These are phyloP conservation scores for Gisinianus flammeolus DNA, from an alignment of 2,888 invertebrate genomes.

Conservation along the genomic window DNA sequence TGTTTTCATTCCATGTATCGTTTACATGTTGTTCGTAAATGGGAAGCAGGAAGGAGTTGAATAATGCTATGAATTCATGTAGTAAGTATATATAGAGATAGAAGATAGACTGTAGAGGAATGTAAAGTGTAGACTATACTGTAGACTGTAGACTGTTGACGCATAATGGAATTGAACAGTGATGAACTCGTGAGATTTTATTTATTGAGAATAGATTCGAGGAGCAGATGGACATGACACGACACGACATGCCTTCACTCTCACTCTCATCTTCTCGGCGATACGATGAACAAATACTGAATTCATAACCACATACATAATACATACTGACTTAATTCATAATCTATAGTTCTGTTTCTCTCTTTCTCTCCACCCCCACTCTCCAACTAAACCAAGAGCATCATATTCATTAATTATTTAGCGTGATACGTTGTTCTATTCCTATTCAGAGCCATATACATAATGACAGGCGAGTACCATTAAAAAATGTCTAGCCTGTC, in stretches of 20 bases:
- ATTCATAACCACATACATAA: not conserved
- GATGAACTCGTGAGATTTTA: slow-evolving; percentile 25
- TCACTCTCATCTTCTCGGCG: not conserved
- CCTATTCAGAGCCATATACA: not conserved
- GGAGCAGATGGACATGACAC: slow-evolving; percentile 20
- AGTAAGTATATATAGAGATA: no score
- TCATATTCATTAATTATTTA: slow-evolving; percentile 25
- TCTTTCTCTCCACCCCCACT: not conserved
- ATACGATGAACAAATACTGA: not conserved
- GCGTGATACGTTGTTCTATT: not conserved
- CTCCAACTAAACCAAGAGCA: not conserved
- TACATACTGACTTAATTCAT: no score
- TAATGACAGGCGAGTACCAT: not conserved
- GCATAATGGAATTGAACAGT: not conserved
- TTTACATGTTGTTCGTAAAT: not conserved
- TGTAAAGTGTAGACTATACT: not conserved
- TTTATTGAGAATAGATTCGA: slow-evolving; percentile 23
- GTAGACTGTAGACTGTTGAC: not conserved
- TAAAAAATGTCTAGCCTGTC: not conserved
- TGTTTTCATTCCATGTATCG: slow-evolving; percentile 1
- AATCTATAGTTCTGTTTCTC: no score
- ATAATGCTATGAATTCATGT: no score
- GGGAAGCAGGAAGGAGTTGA: not conserved
- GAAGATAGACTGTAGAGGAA: no score
- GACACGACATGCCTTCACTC: slow-evolving; percentile 3